Conservation (phyloP, 1,140 invertebrate genomes). For the Caenorhabditis inopinata region DNA sequence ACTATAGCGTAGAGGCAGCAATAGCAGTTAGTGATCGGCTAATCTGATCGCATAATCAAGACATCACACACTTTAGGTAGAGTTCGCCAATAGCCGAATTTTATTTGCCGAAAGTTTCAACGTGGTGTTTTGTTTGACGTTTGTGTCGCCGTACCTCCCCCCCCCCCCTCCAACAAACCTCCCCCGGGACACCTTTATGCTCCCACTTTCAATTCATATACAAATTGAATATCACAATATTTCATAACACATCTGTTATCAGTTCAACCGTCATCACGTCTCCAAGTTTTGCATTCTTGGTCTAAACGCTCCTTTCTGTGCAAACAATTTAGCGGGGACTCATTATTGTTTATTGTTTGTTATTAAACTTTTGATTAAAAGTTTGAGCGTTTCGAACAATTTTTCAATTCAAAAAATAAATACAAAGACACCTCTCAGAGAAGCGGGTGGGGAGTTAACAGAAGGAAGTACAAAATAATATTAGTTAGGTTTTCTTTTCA, state of each 20-base stretch:
- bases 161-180: too few species aligned
- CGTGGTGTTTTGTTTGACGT: slow-evolving; percentile 34
- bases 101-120: slow-evolving; percentile 24
- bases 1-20: too few species aligned
- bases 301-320: neutral
- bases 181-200: slow-evolving; percentile 22
- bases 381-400: neutral
- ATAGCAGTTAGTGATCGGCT: neutral
- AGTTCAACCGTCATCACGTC: neutral
- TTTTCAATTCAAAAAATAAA: slow-evolving; percentile 27
- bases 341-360: slow-evolving; percentile 3
- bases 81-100: neutral
- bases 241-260: slow-evolving; percentile 20
- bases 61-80: neutral
- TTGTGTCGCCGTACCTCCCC: neutral
- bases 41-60: slow-evolving; percentile 1
- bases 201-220: neutral
- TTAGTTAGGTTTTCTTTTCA: too few species aligned
- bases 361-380: neutral
- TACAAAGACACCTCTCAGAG: neutral
- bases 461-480: neutral
- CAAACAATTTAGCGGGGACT: neutral
- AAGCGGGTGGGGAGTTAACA: neutral
- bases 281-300: neutral
- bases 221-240: slow-evolving; percentile 26